These are phyloP conservation scores for Chloromyia formosa DNA, from an alignment of 2,888 invertebrate genomes.

Conservation along the genomic window DNA sequence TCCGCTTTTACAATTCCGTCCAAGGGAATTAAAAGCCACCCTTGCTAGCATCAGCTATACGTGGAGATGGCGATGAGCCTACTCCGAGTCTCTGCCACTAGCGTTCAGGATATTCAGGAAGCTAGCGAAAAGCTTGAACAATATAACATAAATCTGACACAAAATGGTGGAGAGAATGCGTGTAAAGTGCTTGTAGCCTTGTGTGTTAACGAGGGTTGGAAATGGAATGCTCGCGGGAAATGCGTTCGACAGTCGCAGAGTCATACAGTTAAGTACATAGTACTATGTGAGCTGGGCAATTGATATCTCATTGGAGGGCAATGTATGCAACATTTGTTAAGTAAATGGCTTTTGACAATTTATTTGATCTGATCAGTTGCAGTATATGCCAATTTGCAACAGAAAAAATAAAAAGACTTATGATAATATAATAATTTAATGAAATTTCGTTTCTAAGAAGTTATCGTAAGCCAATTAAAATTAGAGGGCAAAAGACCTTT, in stretches of 20 bases:
- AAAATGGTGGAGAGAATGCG: constrained; percentile 2
- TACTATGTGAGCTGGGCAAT: not conserved
- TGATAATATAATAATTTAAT: too few relatives aligned
- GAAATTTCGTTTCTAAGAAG: too few relatives aligned
- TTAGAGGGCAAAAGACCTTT: too few relatives aligned
- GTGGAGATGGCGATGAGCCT: not conserved
- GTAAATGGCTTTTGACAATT: constrained; percentile 39
- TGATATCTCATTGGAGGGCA: not conserved
- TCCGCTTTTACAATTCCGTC: constrained; percentile 45
- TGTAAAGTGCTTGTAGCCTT: constrained; percentile 28
- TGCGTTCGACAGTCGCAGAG: not conserved
- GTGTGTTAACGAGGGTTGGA: constrained; percentile 20
- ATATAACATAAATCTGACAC: not conserved
- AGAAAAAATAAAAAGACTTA: too few relatives aligned
- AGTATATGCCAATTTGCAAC: constrained; percentile 43
- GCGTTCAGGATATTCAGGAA: not conserved
- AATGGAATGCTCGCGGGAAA: constrained; percentile 17
- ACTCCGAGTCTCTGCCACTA: not conserved
- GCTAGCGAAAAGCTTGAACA: not conserved
- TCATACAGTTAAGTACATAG: not conserved
- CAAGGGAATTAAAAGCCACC: constrained; percentile 44
- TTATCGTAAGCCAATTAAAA: too few relatives aligned
- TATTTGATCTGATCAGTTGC: constrained; percentile 45
- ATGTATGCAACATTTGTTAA: not conserved
- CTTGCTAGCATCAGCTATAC: not conserved